Percentiles rank a stretch among this genome's conserved stretches.
Evolutionary conservation across 37 sponge, comb jelly and placozoan genomes (phyloP).

Genomic region (Cladorhizidae sp.): DNA sequence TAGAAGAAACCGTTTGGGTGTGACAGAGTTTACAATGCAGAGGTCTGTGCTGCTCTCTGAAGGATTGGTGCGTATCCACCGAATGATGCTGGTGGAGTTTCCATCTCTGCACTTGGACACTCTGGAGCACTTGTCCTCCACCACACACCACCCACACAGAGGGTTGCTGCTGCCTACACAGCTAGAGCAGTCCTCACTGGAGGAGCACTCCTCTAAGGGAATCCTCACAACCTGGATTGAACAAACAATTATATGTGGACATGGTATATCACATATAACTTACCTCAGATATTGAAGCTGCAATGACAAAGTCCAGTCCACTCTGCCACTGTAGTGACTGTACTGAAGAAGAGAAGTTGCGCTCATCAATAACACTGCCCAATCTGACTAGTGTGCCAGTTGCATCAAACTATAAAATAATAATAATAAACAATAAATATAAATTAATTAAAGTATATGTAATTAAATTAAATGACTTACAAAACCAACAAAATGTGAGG

Average conservation of each 20-base stretch:
- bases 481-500: too few species aligned
- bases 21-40: constrained; percentile 19
- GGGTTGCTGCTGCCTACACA: constrained; percentile 54
- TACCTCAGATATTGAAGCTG: constrained; percentile 18
- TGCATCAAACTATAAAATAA: too few species aligned
- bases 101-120: constrained; percentile 50
- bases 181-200: constrained; percentile 30
- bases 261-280: neutral
- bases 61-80: constrained; percentile 40
- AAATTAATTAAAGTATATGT: too few species aligned
- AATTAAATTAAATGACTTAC: too few species aligned
- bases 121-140: constrained; percentile 87
- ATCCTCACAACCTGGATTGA: constrained; percentile 36
- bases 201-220: constrained; percentile 60
- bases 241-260: neutral
- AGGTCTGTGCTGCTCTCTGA: neutral
- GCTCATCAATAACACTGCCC: neutral
- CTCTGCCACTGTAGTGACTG: constrained; percentile 23
- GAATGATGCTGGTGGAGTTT: constrained; percentile 39
- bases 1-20: constrained; percentile 26
- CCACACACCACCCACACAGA: constrained; percentile 90
- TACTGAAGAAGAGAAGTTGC: constrained; percentile 28
- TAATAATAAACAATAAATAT: neutral
- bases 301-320: constrained; percentile 60
- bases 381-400: neutral